phyloP scores from a whole-genome alignment of 2,113 vertebrate species.

The Recurvirostra avosetta region DNA sequence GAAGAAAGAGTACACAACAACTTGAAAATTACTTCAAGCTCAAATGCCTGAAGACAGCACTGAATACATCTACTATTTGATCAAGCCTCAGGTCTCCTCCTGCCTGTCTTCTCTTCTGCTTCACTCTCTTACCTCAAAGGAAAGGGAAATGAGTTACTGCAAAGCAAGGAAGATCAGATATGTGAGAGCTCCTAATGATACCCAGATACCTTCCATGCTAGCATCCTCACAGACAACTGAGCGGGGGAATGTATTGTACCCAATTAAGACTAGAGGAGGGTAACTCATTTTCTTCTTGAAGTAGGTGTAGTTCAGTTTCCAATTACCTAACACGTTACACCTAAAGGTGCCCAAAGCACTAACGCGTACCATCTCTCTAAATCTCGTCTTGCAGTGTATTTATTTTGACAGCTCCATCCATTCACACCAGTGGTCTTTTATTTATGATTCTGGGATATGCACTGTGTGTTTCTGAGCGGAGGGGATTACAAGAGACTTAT shows the following conservation, averaged over 20 bases:
- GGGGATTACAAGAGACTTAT: not conserved
- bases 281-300: not conserved
- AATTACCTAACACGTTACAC: not conserved
- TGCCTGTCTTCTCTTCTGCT: not conserved
- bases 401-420: not conserved
- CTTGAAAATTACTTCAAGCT: not conserved
- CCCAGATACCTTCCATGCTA: fast-evolving
- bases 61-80: not conserved
- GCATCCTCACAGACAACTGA: not conserved
- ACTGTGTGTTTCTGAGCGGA: fast-evolving
- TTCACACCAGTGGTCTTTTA: not conserved
- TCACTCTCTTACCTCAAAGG: not conserved
- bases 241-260: not conserved
- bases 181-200: not conserved
- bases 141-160: not conserved
- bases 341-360: not conserved
- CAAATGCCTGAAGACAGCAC: not conserved
- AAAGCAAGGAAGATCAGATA: not conserved
- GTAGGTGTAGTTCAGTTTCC: not conserved
- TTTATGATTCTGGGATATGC: not conserved
- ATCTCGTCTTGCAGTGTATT: fast-evolving
- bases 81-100: not conserved
- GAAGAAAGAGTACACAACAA: not conserved
- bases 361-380: not conserved
- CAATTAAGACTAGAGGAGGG: not conserved